Percentiles rank a stretch among this genome's conserved stretches.
phyloP scores from a whole-genome alignment of 1,140 invertebrate genomes.

The Cotesia typhae region DNA sequence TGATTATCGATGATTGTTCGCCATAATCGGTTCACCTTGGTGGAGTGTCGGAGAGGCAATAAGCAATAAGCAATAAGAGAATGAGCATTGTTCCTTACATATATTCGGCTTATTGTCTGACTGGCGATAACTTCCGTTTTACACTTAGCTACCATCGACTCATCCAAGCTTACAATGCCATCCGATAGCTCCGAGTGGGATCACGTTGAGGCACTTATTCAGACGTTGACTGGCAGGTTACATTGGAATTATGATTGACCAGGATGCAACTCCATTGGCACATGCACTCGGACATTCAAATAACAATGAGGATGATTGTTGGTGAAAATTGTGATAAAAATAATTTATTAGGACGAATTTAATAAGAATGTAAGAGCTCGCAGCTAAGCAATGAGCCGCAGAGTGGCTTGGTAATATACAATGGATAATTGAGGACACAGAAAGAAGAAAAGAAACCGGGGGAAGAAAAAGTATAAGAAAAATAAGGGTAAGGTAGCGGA shows the following conservation, averaged over 20 bases:
- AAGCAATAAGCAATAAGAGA: not conserved
- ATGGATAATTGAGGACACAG: constrained; percentile 27
- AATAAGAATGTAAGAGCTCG: constrained; percentile 51
- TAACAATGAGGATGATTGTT: too few species aligned
- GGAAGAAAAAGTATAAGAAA: constrained; percentile 37
- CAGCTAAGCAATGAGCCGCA: constrained; percentile 58
- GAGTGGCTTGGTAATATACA: constrained; percentile 23
- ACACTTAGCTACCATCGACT: constrained; percentile 6
- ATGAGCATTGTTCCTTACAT: constrained; percentile 52
- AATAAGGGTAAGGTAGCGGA: constrained; percentile 15
- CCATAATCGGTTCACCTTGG: constrained; percentile 48
- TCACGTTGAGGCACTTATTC: too few species aligned
- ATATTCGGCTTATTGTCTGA: constrained; percentile 50
- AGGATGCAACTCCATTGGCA: too few species aligned
- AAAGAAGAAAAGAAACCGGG: constrained; percentile 54
- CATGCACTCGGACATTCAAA: too few species aligned
- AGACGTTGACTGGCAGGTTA: too few species aligned
- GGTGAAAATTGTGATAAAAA: constrained; percentile 14
- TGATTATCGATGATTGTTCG: constrained; percentile 32
- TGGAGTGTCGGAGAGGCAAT: not conserved
- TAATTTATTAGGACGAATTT: constrained; percentile 13
- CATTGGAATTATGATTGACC: too few species aligned
- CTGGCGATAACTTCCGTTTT: constrained; percentile 53
- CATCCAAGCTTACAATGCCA: too few species aligned
- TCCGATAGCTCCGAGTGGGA: not conserved